Base-by-base conservation (phyloP, 2,797 vertebrate genomes). In the Enteromius anoplus region DNA sequence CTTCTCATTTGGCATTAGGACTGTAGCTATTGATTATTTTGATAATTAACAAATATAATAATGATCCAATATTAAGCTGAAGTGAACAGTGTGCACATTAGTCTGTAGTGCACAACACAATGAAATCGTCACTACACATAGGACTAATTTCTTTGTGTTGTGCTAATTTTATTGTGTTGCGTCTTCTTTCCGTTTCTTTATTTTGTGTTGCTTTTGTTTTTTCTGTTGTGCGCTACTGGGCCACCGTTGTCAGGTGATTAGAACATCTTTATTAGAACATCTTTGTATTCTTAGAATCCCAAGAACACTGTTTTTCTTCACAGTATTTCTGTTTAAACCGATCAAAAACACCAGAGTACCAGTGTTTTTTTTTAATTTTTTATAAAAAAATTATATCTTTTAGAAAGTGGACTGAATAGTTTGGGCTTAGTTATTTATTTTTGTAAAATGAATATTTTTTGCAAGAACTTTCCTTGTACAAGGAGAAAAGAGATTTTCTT, bases 1-100 rank as follows among this genome's bases (percentile, higher is more conserved):
- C 6, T 12, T 78, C 42, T 65, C 17, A 49, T 21, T 51, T 34
- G 29, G 42, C 29, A 15, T 32, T n/a, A 15, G 11, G 29, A 11
- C 42, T 78, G 17, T 34, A 51, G 60, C 15, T 34, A 49, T 65
- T 65, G 42, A 65, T 65, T 23, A n/a, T 10, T 10, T 78, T 65
- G 10, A 78, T 78, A 64, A 78, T 19, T 5, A 7, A 1, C 26
- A 47, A 32, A 66, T 78, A n/a, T 47, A 49, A 47, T 78, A 34
- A 47, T 78, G 26, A 78, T 66, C 19, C 29, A 29, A 47, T 14
- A 64, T 29, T 65, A 78, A 78, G 49, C 58, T 47, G 42, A n/a
- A 58, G 4, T 55, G 53, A 21, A 55, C 2, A 19, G 51, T n/a
- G 21, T 40, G 8, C 53, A 9, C 55, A 58, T 42, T 11, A 42